Evolutionary conservation across 2,888 invertebrate genomes (phyloP).

Genomic region (Andrena fulva): DNA sequence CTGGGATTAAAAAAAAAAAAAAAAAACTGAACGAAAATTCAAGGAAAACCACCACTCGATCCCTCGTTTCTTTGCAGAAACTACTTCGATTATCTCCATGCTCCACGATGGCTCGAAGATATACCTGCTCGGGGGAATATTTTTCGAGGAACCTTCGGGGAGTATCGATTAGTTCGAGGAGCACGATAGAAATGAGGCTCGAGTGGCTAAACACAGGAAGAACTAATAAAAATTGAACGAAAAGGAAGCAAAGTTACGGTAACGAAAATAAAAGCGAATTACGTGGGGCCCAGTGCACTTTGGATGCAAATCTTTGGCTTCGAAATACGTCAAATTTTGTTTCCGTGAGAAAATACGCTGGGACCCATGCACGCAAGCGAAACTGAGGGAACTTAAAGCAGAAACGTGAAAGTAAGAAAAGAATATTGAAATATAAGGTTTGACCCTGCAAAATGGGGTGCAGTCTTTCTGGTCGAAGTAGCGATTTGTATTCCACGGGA

Average conservation of each 20-base stretch:
- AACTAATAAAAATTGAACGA: neutral
- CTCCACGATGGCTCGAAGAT: neutral
- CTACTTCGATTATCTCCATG: neutral
- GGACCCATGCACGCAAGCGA: slow-evolving; percentile 11
- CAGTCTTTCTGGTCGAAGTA: neutral
- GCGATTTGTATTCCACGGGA: neutral
- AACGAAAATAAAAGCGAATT: slow-evolving; percentile 17
- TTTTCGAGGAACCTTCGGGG: neutral
- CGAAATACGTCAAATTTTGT: neutral
- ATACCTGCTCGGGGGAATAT: neutral
- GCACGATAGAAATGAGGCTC: slow-evolving; percentile 26
- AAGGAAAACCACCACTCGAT: slow-evolving; percentile 52
- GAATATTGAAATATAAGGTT: neutral
- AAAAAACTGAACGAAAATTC: slow-evolving; percentile 63
- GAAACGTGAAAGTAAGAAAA: slow-evolving; percentile 35
- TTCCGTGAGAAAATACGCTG: slow-evolving; percentile 66
- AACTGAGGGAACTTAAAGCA: slow-evolving; percentile 35
- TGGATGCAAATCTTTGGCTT: neutral
- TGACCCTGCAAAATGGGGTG: slow-evolving; percentile 3
- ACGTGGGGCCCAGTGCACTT: neutral
- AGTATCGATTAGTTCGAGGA: slow-evolving; percentile 1
- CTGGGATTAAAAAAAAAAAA: slow-evolving; percentile 25
- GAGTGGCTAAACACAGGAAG: slow-evolving; percentile 1
- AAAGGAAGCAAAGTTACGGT: slow-evolving; percentile 25
- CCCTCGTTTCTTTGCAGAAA: neutral